These are phyloP conservation scores for Eupithecia dodoneata DNA, from an alignment of 2,888 invertebrate species.

Conservation along the genomic window DNA sequence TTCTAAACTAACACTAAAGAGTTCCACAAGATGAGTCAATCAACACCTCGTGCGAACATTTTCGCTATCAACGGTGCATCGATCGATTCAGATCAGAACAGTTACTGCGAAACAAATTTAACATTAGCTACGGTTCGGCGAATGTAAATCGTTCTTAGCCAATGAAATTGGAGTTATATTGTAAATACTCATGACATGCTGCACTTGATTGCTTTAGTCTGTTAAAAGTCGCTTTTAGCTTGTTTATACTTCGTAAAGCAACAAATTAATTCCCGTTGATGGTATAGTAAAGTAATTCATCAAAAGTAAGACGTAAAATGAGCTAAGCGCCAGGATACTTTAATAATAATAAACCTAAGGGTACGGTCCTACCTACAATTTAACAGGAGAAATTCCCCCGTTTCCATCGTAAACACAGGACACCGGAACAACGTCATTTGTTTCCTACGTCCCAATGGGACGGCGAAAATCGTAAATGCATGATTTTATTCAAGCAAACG, in stretches of 20 bases:
- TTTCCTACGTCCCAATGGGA: slow-evolving; percentile 45
- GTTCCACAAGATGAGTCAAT: slow-evolving; percentile 57
- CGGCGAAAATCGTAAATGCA: slow-evolving; percentile 43
- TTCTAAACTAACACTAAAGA: slow-evolving; percentile 44
- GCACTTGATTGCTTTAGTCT: slow-evolving; percentile 55
- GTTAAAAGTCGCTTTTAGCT: slow-evolving; percentile 29
- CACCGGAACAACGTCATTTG: slow-evolving; percentile 47
- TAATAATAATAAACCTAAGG: slow-evolving; percentile 17
- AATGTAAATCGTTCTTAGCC: slow-evolving; percentile 47
- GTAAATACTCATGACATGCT: slow-evolving; percentile 50
- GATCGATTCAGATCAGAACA: slow-evolving; percentile 49
- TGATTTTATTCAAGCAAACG: slow-evolving; percentile 43
- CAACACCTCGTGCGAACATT: slow-evolving; percentile 79
- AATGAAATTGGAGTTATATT: slow-evolving; percentile 43
- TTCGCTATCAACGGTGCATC: slow-evolving; percentile 57
- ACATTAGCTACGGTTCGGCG: slow-evolving; percentile 53
- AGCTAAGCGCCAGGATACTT: slow-evolving; percentile 8
- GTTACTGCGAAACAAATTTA: slow-evolving; percentile 59
- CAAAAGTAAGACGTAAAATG: slow-evolving; percentile 11
- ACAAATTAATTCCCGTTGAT: neutral
- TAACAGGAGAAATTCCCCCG: slow-evolving; percentile 41
- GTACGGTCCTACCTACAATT: slow-evolving; percentile 34
- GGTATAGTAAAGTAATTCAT: slow-evolving; percentile 6
- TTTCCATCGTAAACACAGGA: slow-evolving; percentile 43
- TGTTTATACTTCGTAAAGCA: neutral